phyloP scores from a whole-genome alignment of 2,888 invertebrate species.

The Phalangium opilio region DNA sequence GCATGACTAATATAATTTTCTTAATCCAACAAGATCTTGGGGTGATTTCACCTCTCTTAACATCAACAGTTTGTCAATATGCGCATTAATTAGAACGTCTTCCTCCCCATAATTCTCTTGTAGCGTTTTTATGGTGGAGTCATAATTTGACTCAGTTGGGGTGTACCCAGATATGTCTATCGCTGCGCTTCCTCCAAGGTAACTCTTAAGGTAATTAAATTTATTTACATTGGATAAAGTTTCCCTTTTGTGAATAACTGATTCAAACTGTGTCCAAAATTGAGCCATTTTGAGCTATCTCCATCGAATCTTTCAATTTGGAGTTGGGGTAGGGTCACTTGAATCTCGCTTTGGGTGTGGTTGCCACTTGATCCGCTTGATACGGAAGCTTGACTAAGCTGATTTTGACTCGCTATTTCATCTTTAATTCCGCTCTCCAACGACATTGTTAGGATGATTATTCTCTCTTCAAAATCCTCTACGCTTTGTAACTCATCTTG shows the following conservation, averaged over 20 bases:
- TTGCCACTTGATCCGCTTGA: too few species aligned
- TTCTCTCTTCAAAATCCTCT: too few species aligned
- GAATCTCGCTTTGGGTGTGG: too few species aligned
- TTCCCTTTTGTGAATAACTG: slow-evolving; percentile 1
- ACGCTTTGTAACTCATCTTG: too few species aligned
- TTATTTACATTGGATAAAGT: slow-evolving; percentile 1
- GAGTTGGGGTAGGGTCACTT: neutral
- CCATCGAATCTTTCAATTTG: slow-evolving; percentile 2
- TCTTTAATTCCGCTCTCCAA: too few species aligned
- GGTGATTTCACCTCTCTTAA: neutral
- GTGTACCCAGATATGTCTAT: neutral
- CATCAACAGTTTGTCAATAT: neutral
- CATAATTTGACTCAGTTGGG: slow-evolving; percentile 3
- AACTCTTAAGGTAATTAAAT: slow-evolving; percentile 5
- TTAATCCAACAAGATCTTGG: neutral
- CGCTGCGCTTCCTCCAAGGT: slow-evolving; percentile 1
- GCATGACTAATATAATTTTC: slow-evolving; percentile 4
- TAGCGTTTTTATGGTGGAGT: neutral
- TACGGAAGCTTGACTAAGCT: too few species aligned
- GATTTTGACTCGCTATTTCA: too few species aligned
- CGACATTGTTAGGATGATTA: too few species aligned
- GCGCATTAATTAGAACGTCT: slow-evolving; percentile 1
- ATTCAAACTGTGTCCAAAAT: slow-evolving; percentile 5
- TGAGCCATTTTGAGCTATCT: slow-evolving; percentile 1
- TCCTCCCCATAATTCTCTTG: slow-evolving; percentile 1